phyloP scores from a whole-genome alignment of 2,113 vertebrate genomes.

The Rhinopomastus cyanomelas region DNA sequence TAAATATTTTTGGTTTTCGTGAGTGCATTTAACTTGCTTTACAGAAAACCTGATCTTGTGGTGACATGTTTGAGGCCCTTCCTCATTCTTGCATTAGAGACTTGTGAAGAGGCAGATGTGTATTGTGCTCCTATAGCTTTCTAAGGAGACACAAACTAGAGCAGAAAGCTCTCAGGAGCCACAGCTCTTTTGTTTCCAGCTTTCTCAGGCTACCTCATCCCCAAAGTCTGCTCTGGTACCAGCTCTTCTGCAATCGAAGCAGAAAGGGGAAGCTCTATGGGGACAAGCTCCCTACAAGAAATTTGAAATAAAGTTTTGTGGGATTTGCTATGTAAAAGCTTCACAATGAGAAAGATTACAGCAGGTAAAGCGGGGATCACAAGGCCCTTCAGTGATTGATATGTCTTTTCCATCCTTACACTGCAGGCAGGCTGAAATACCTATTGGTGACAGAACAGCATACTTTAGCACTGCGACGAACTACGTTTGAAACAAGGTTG shows the following conservation, averaged over 20 bases:
- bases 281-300: not conserved
- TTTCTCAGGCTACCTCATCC: not conserved
- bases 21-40: not conserved
- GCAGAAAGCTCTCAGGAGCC: not conserved
- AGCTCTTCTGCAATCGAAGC: not conserved
- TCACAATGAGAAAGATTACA: not conserved
- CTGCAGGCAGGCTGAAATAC: slow-evolving; percentile 13
- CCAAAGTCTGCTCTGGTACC: not conserved
- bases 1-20: not conserved
- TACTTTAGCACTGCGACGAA: not conserved
- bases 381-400: not conserved
- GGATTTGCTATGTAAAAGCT: not conserved
- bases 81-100: fast-evolving
- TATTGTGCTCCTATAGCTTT: not conserved
- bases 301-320: not conserved
- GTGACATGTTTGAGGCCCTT: not conserved
- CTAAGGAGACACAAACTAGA: not conserved
- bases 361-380: not conserved
- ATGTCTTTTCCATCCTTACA: not conserved
- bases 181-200: not conserved
- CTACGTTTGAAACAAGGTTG: not conserved
- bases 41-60: not conserved
- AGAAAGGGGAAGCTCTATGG: not conserved
- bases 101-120: not conserved
- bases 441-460: not conserved